phyloP scores from a whole-genome alignment of 2,888 invertebrate species.

The Monoplex corrugatus region DNA sequence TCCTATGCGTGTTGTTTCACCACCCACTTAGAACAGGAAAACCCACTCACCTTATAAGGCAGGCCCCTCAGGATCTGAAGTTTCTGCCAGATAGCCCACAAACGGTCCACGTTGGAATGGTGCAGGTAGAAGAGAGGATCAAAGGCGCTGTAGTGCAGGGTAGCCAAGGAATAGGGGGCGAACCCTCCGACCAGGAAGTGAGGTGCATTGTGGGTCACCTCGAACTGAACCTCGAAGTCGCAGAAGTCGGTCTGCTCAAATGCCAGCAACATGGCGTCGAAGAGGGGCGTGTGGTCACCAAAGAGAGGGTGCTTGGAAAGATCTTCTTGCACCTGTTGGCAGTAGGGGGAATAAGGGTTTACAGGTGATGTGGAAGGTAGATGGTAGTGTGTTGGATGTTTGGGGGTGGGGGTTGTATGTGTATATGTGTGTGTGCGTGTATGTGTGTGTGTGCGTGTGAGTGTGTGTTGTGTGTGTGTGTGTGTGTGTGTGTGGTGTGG shows the following conservation, averaged over 20 bases:
- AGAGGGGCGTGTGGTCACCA: conserved; percentile 45
- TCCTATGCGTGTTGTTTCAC: too few species aligned
- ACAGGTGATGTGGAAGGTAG: not conserved
- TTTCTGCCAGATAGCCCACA: conserved; percentile 48
- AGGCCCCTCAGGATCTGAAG: conserved; percentile 38
- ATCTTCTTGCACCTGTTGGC: conserved; percentile 5
- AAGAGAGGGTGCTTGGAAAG: conserved; percentile 21
- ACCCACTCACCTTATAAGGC: conserved; percentile 25
- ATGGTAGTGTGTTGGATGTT: not conserved
- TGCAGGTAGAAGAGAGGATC: conserved; percentile 47
- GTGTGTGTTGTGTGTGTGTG: conserved; percentile 19
- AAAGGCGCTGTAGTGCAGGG: conserved; percentile 48
- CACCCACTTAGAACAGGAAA: not conserved
- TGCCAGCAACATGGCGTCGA: conserved; percentile 46
- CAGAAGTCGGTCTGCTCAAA: conserved; percentile 44
- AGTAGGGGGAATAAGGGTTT: not conserved
- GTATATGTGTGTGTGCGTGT: not conserved
- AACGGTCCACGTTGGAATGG: conserved; percentile 48
- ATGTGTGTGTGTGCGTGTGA: not conserved
- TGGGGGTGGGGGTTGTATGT: not conserved
- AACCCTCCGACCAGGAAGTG: conserved; percentile 49
- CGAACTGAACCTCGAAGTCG: conserved; percentile 47
- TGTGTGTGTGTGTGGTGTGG: not conserved
- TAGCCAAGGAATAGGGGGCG: conserved; percentile 37
- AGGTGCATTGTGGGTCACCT: conserved; percentile 39